Evolutionary conservation across 23 tunicate genomes (phyloP).

Genomic region (Diplosoma virens): DNA sequence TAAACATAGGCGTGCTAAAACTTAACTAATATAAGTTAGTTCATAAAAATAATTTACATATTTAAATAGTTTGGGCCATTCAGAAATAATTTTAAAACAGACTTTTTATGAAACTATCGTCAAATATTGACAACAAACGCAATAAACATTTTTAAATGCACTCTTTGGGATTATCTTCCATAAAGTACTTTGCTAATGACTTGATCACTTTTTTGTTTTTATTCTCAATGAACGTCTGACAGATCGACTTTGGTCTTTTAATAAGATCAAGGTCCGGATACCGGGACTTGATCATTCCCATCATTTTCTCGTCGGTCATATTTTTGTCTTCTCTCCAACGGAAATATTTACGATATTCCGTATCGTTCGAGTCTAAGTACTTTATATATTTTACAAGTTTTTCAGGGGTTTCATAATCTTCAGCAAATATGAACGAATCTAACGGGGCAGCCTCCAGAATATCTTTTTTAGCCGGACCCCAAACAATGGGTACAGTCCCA

Average conservation of each 20-base stretch:
- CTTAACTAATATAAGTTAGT: no score
- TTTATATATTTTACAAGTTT: neutral
- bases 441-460: slow-evolving; percentile 7
- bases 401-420: slow-evolving; percentile 11
- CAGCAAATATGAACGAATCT: slow-evolving; percentile 28
- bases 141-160: no score
- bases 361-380: neutral
- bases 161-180: slow-evolving; percentile 6
- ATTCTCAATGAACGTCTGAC: neutral
- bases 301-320: slow-evolving; percentile 22
- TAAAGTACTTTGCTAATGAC: neutral
- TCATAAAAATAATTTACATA: no score
- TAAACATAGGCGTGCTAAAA: no score
- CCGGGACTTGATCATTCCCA: slow-evolving; percentile 1
- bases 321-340: slow-evolving; percentile 24
- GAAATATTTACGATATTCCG: slow-evolving; percentile 26
- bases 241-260: neutral
- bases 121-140: no score
- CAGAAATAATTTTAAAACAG: no score
- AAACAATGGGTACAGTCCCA: slow-evolving; percentile 19
- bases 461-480: slow-evolving; percentile 15
- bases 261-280: neutral
- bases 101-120: no score
- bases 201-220: neutral
- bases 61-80: neutral